Conservation (phyloP, 2,797 vertebrate genomes). For the Alcedo quadribrachys region DNA sequence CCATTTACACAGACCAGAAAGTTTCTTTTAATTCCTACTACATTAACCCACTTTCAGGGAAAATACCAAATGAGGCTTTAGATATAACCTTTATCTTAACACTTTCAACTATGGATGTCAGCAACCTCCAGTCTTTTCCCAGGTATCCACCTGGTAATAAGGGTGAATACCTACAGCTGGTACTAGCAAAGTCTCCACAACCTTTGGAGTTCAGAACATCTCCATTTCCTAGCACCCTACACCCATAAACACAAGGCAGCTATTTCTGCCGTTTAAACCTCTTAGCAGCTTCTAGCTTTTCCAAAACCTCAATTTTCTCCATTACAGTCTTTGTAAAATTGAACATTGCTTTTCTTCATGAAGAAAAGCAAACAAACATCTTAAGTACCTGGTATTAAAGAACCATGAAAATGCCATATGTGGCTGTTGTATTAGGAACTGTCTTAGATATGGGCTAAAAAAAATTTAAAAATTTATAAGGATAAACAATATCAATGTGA, state of each 20-base stretch:
- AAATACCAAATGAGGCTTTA: neutral
- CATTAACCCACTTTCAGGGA: neutral
- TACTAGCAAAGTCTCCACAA: neutral
- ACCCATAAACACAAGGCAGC: neutral
- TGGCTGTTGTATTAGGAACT: neutral
- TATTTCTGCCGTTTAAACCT: neutral
- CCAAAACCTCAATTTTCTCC: neutral
- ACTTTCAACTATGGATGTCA: neutral
- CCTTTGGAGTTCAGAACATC: neutral
- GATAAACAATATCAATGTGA: neutral
- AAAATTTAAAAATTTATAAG: neutral
- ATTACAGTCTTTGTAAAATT: neutral
- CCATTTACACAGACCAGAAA: neutral
- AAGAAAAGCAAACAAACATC: neutral
- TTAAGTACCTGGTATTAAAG: neutral
- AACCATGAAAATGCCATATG: neutral
- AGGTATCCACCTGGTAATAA: neutral
- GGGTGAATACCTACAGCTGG: rapidly evolving
- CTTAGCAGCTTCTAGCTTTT: neutral
- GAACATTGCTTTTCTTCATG: neutral
- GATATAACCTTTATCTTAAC: neutral
- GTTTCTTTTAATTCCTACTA: neutral
- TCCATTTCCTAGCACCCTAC: neutral
- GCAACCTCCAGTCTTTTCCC: neutral
- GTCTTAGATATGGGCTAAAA: neutral